phyloP scores from a whole-genome alignment of 2,113 vertebrate species.

The Charina bottae region DNA sequence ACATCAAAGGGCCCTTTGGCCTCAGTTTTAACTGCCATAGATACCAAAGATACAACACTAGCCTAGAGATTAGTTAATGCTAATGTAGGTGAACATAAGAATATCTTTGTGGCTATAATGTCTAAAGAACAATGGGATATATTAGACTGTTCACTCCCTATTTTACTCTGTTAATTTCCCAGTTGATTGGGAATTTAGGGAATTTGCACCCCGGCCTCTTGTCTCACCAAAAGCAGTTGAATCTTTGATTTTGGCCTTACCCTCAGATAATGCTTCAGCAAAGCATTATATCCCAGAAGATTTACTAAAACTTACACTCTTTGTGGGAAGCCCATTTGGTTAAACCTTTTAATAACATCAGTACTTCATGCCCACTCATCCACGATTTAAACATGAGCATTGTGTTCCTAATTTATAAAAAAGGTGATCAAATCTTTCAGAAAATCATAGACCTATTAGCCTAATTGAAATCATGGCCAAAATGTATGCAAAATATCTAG shows the following conservation, averaged over 20 bases:
- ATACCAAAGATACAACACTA: too few relatives aligned
- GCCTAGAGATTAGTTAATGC: too few relatives aligned
- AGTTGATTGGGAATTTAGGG: neutral
- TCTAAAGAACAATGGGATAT: neutral
- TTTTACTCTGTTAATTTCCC: neutral
- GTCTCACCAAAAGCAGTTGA: neutral
- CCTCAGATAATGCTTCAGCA: neutral
- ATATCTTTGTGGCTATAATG: too few relatives aligned
- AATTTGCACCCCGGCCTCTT: neutral
- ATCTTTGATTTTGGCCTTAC: neutral
- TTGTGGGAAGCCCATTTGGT: neutral
- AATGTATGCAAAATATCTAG: neutral
- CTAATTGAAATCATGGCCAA: neutral
- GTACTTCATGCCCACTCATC: neutral
- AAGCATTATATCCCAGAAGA: neutral
- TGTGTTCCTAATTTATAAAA: neutral
- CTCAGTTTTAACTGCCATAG: too few relatives aligned
- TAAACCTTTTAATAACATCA: neutral
- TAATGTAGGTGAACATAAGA: too few relatives aligned
- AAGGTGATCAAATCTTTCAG: neutral
- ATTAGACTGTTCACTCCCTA: neutral
- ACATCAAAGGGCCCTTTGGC: too few relatives aligned
- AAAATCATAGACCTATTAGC: neutral
- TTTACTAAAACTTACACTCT: neutral
- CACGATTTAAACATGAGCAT: neutral